These are phyloP conservation scores for Drosophila acutilabella DNA, from an alignment of 2,888 invertebrate genomes.

Conservation along the genomic window DNA sequence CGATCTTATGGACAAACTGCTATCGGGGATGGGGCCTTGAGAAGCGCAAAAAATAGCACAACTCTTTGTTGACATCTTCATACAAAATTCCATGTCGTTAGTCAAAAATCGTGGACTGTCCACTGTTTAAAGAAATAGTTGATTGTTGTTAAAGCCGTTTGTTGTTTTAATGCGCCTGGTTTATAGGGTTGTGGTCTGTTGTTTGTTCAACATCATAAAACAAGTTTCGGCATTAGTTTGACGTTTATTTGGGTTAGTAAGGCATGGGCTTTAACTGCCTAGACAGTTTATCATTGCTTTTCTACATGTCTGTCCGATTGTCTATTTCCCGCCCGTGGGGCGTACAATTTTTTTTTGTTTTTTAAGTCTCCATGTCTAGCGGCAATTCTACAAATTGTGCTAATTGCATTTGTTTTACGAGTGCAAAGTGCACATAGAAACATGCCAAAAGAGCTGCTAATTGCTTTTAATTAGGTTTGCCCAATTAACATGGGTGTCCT, in stretches of 20 bases:
- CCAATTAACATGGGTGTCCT: slow-evolving; percentile 26
- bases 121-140: slow-evolving; percentile 11
- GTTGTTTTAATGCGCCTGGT: slow-evolving; percentile 51
- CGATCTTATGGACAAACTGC: slow-evolving; percentile 18
- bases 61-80: slow-evolving; percentile 44
- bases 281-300: slow-evolving; percentile 36
- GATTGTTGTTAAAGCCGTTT: slow-evolving; percentile 29
- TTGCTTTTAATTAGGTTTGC: slow-evolving; percentile 67
- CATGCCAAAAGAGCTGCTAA: slow-evolving; percentile 55
- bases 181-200: slow-evolving; percentile 54
- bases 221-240: slow-evolving; percentile 69
- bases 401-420: slow-evolving; percentile 60
- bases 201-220: slow-evolving; percentile 65
- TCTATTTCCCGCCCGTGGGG: slow-evolving; percentile 1
- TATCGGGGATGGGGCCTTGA: slow-evolving; percentile 39
- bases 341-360: slow-evolving; percentile 23
- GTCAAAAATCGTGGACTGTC: slow-evolving; percentile 35
- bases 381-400: slow-evolving; percentile 47
- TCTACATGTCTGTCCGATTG: not conserved
- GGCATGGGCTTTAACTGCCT: slow-evolving; percentile 40
- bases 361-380: slow-evolving; percentile 32
- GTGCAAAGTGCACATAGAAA: slow-evolving; percentile 68
- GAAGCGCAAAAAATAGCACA: slow-evolving; percentile 53
- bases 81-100: slow-evolving; percentile 37
- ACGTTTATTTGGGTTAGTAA: slow-evolving; percentile 71